Conservation (phyloP, 2,888 invertebrate genomes). For the Chloroclystis v-ata region DNA sequence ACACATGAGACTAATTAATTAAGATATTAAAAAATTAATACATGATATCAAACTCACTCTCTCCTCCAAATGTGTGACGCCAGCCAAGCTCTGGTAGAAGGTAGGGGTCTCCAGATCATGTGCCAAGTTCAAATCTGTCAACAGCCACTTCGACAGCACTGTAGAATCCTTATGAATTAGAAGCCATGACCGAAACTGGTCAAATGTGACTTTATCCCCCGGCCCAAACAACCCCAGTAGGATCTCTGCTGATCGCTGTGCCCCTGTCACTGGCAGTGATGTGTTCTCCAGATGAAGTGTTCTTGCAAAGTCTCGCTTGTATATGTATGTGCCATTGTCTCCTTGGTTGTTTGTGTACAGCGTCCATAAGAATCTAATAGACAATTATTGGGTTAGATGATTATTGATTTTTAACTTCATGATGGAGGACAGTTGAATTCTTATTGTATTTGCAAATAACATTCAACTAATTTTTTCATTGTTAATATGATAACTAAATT, state of each 20-base stretch:
- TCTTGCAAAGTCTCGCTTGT: slow-evolving; percentile 84
- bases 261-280: slow-evolving; percentile 54
- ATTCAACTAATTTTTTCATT: too few relatives aligned
- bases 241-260: slow-evolving; percentile 56
- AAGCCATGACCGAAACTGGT: slow-evolving; percentile 89
- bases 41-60: slow-evolving; percentile 79
- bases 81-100: slow-evolving; percentile 95
- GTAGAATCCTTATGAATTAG: slow-evolving; percentile 86
- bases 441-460: too few relatives aligned
- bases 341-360: slow-evolving; percentile 90
- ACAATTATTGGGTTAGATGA: not conserved
- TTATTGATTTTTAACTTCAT: too few relatives aligned
- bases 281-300: slow-evolving; percentile 79
- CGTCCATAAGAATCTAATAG: slow-evolving; percentile 86
- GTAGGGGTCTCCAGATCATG: slow-evolving; percentile 92
- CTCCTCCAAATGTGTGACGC: slow-evolving; percentile 92
- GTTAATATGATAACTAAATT: too few relatives aligned
- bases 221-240: slow-evolving; percentile 61
- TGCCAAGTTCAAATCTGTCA: slow-evolving; percentile 85
- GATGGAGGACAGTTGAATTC: too few relatives aligned
- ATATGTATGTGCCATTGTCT: slow-evolving; percentile 80
- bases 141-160: slow-evolving; percentile 88
- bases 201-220: slow-evolving; percentile 79
- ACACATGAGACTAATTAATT: too few relatives aligned
- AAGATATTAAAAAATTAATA: too few relatives aligned